Evolutionary conservation across 2,797 vertebrate genomes (phyloP).

Genomic region (Thamnophis elegans): DNA sequence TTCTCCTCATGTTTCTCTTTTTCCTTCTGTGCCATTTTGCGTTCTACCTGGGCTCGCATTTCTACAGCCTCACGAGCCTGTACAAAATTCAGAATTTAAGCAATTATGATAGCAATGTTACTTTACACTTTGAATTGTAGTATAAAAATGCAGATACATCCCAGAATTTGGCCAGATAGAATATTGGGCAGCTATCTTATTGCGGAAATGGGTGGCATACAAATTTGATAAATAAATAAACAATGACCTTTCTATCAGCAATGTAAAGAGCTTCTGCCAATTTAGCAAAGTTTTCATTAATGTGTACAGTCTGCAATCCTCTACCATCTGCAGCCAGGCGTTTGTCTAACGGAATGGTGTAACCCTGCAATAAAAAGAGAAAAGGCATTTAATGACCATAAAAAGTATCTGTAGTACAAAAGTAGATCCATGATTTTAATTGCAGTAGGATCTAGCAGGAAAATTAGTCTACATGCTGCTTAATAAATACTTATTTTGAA

Average conservation of each 20-base stretch:
- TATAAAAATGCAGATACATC: not conserved
- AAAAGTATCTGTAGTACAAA: constrained; percentile 11
- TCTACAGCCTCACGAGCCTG: constrained; percentile 97
- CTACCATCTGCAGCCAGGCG: constrained; percentile 94
- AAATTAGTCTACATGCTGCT: constrained; percentile 1
- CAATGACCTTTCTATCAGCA: constrained; percentile 91
- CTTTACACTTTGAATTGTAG: not conserved
- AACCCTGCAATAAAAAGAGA: constrained; percentile 77
- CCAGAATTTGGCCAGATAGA: not conserved
- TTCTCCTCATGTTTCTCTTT: constrained; percentile 98
- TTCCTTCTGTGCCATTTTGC: constrained; percentile 99
- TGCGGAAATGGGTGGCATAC: not conserved
- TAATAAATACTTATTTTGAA: not conserved
- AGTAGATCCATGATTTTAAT: not conserved
- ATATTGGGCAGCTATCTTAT: not conserved
- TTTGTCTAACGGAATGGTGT: constrained; percentile 97
- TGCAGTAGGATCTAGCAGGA: not conserved
- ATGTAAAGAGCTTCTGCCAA: constrained; percentile 96
- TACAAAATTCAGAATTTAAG: not conserved
- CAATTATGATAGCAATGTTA: not conserved
- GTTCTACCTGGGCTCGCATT: constrained; percentile 98
- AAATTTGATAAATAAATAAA: not conserved
- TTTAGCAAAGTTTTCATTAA: constrained; percentile 98
- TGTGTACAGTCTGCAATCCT: constrained; percentile 95
- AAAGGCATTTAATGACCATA: constrained; percentile 31